phyloP scores from a whole-genome alignment of 2,113 vertebrate genomes.

The Nannospalax galili region DNA sequence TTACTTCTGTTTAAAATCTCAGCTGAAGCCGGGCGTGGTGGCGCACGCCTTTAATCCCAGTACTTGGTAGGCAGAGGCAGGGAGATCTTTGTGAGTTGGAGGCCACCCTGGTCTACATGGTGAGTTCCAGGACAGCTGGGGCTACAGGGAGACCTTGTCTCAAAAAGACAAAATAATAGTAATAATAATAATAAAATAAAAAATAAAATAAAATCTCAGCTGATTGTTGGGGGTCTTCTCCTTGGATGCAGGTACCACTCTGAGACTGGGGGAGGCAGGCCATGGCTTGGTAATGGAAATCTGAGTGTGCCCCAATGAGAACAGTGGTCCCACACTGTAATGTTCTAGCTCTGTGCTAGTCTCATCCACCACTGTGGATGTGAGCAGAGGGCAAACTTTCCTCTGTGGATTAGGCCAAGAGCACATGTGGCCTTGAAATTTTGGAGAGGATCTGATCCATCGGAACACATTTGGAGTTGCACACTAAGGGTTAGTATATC shows the following conservation, averaged over 20 bases:
- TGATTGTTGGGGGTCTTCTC: background rate
- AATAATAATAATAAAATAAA: no score
- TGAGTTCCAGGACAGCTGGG: no score
- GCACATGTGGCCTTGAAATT: background rate
- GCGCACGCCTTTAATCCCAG: no score
- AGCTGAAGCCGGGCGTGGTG: no score
- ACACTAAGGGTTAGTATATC: background rate
- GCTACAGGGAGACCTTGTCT: no score
- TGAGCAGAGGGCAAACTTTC: background rate
- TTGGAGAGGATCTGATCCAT: background rate
- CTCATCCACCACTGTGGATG: background rate
- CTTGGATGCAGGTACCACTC: background rate
- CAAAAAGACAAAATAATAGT: no score
- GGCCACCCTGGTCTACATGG: no score
- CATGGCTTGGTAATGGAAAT: background rate
- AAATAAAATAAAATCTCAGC: background rate
- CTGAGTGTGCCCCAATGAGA: accelerated
- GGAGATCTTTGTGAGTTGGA: no score
- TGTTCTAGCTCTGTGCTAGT: background rate
- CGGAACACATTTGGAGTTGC: background rate
- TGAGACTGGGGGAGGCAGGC: background rate
- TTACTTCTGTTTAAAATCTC: background rate
- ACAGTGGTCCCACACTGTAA: accelerated
- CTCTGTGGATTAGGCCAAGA: background rate
- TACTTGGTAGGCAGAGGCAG: no score